These are phyloP conservation scores for Dynastes grantii DNA, from an alignment of 2,888 invertebrate genomes.

Conservation along the genomic window DNA sequence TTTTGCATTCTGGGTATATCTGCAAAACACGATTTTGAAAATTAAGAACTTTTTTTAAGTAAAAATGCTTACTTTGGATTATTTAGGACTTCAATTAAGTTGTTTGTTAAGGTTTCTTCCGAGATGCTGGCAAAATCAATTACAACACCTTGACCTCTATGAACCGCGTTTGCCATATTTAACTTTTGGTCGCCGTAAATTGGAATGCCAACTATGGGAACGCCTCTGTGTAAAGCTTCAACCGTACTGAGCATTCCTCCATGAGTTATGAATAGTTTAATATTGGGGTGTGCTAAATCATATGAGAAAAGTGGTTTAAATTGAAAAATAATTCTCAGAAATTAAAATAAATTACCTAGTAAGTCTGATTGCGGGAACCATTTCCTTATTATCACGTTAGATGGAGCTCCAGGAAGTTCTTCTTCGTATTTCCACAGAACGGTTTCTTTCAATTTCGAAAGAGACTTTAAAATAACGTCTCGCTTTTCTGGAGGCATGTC, in stretches of 20 bases:
- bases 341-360: slow-evolving; percentile 52
- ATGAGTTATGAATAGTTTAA: slow-evolving; percentile 75
- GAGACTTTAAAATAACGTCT: slow-evolving; percentile 64
- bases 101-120: slow-evolving; percentile 11
- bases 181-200: slow-evolving; percentile 78
- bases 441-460: slow-evolving; percentile 74
- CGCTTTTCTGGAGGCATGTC: slow-evolving; percentile 22
- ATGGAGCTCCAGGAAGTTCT: slow-evolving; percentile 71
- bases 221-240: slow-evolving; percentile 75
- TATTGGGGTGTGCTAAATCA: slow-evolving; percentile 71
- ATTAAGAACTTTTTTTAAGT: not conserved
- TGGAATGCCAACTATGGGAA: slow-evolving; percentile 76
- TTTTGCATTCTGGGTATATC: slow-evolving; percentile 51
- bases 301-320: not conserved
- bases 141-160: slow-evolving; percentile 67
- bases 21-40: slow-evolving; percentile 29
- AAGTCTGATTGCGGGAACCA: slow-evolving; percentile 77
- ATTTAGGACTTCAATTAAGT: slow-evolving; percentile 23
- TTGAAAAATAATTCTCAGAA: not conserved
- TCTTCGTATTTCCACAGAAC: slow-evolving; percentile 81
- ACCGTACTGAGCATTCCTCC: slow-evolving; percentile 76
- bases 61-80: slow-evolving; percentile 26
- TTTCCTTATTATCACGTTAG: slow-evolving; percentile 73
- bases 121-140: slow-evolving; percentile 22
- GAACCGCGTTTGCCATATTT: slow-evolving; percentile 73